These are phyloP conservation scores for Eudemis profundana DNA, from an alignment of 2,888 invertebrate species.

Conservation along the genomic window DNA sequence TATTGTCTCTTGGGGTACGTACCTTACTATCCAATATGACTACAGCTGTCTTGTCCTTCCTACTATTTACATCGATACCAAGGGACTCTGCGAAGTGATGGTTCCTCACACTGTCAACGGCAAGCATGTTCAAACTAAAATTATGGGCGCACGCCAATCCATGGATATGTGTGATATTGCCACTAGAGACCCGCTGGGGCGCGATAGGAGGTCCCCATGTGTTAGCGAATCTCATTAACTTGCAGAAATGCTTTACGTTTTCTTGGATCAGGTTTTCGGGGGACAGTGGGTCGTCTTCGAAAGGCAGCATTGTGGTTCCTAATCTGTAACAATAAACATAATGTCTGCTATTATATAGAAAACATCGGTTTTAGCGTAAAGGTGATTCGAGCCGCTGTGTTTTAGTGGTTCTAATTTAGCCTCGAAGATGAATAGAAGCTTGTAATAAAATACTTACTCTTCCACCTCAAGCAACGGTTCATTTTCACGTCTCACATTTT, in stretches of 20 bases:
- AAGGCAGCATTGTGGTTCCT: slow-evolving; percentile 76
- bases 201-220: slow-evolving; percentile 68
- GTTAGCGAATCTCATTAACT: slow-evolving; percentile 71
- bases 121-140: slow-evolving; percentile 79
- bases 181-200: slow-evolving; percentile 55
- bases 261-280: slow-evolving; percentile 80
- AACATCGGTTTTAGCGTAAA: no score
- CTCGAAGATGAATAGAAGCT: no score
- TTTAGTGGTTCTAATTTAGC: no score
- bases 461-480: slow-evolving; percentile 54
- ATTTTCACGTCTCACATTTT: slow-evolving; percentile 55
- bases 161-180: slow-evolving; percentile 66
- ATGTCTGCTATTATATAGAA: no score
- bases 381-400: neutral
- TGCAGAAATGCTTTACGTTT: slow-evolving; percentile 71
- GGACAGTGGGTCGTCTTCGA: slow-evolving; percentile 82
- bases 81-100: slow-evolving; percentile 90
- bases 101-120: slow-evolving; percentile 90
- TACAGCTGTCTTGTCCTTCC: slow-evolving; percentile 87
- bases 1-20: slow-evolving; percentile 56
- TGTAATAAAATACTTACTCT: slow-evolving; percentile 55
- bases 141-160: slow-evolving; percentile 81
- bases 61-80: slow-evolving; percentile 87
- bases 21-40: slow-evolving; percentile 90
- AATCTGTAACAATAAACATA: slow-evolving; percentile 61